phyloP scores from a whole-genome alignment of 2,797 vertebrate species.

The Onychomys torridus region DNA sequence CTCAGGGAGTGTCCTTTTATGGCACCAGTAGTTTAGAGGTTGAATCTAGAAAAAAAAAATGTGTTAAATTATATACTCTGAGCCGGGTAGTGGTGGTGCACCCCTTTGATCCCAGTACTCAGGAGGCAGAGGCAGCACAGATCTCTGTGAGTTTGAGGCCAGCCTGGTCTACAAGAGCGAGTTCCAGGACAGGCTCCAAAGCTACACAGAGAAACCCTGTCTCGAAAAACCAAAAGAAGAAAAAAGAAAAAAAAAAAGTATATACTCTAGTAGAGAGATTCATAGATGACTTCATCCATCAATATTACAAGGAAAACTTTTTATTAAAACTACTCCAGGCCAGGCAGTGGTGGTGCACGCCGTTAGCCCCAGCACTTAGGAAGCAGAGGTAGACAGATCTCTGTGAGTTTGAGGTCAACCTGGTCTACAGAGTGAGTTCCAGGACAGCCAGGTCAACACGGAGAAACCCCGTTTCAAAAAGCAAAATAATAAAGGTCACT shows the following conservation, averaged over 20 bases:
- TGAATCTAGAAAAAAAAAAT: not conserved
- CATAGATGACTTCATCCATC: not conserved
- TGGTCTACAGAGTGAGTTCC: not conserved
- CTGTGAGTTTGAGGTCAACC: not conserved
- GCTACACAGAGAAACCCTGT: too few species aligned
- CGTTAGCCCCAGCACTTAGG: not conserved
- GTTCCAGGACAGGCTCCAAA: too few species aligned
- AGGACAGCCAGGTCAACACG: not conserved
- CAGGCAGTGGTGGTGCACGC: too few species aligned
- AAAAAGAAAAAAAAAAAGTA: too few species aligned
- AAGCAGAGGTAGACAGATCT: not conserved
- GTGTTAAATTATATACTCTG: not conserved
- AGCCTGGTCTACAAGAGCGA: too few species aligned
- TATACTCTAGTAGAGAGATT: not conserved
- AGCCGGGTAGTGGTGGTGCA: too few species aligned
- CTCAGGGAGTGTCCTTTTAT: not conserved
- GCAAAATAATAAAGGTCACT: not conserved
- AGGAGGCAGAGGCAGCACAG: too few species aligned
- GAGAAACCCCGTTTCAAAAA: not conserved
- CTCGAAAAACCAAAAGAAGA: too few species aligned
- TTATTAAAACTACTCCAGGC: not conserved
- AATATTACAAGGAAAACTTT: not conserved
- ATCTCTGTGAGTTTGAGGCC: too few species aligned
- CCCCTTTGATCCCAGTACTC: too few species aligned
- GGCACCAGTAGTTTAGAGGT: not conserved